These are phyloP conservation scores for Tetanocera ferruginea DNA, from an alignment of 2,888 invertebrate genomes.

Conservation along the genomic window DNA sequence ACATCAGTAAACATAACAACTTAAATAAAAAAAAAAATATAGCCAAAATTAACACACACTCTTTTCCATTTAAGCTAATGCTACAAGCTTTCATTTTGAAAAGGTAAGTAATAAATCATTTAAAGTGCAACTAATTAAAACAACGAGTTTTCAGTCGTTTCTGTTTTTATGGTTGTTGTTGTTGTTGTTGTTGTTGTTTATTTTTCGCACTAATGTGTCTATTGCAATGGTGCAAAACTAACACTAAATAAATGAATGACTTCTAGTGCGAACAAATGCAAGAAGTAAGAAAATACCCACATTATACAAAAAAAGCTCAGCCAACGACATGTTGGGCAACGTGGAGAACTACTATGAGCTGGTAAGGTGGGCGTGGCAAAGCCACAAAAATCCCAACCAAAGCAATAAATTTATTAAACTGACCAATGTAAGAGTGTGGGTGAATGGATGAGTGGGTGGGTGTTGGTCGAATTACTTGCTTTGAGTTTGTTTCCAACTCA, in stretches of 20 bases:
- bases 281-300: background rate
- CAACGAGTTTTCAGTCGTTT: background rate
- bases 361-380: conserved; percentile 2
- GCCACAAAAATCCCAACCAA: conserved; percentile 20
- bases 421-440: conserved; percentile 3
- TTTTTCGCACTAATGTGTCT: background rate
- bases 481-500: no score
- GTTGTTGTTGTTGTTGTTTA: background rate
- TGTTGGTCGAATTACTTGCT: background rate
- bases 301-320: background rate
- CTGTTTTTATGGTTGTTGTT: background rate
- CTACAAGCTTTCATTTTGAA: background rate
- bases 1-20: background rate
- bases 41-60: conserved; percentile 28
- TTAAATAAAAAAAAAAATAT: background rate
- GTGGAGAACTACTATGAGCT: background rate
- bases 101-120: conserved; percentile 35
- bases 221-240: background rate
- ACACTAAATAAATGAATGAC: background rate
- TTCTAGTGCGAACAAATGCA: background rate
- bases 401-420: conserved; percentile 28
- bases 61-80: conserved; percentile 20
- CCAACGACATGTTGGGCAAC: background rate
- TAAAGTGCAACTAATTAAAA: conserved; percentile 40
- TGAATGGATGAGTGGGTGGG: background rate